Evolutionary conservation across 2,113 vertebrate genomes (phyloP), one percentile per base, ranked within the genome.

Genomic region (Xiphorhynchus elegans): DNA sequence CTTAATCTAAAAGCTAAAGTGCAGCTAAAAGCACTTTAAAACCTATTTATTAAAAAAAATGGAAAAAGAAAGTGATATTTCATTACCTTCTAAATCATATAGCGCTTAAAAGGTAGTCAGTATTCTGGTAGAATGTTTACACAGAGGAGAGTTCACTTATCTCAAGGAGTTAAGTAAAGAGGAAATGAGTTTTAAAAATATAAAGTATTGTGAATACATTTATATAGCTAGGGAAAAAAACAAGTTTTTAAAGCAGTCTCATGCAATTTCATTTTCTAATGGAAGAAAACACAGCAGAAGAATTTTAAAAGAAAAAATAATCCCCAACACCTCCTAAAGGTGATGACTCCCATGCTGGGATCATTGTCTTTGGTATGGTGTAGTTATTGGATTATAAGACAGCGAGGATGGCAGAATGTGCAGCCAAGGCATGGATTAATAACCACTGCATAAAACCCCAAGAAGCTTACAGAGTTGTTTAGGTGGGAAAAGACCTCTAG

Each of bases 1-100:
- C 90, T 91, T 94, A 93, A 95, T 97, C 92, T 96, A 92, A 91
- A 96, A 94, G 82, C 84, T 96, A 77, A 90, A 96, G 87, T 93
- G 84, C 89, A 94, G 82, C 94, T 95, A 96, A 97, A 97, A 95
- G 95, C 88, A 94, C 94, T 96, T 94, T 86, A 96, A 92, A 90
- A 93, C 63, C 75, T 95, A 90, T 96, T 93, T 95, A 83, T 84
- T 17, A 13, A 33, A 55, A 59, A 33, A 79, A 68, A 46, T 20
- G 11, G 17, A 50, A 81, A 55, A 79, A 87, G n/a, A 90, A 90
- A 89, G 90, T 88, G 82, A 93, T 94, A 96, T 95, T 95, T 95
- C 89, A 93, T 96, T 97, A 96, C 91, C 86, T 95, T 96, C 91
- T 96, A 95, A 97, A 95, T 95, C 94, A 84, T 92, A 81, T 47